Percentiles rank a stretch among this genome's conserved stretches.
phyloP scores from a whole-genome alignment of 2,113 vertebrate genomes.

The Colaptes auratus region DNA sequence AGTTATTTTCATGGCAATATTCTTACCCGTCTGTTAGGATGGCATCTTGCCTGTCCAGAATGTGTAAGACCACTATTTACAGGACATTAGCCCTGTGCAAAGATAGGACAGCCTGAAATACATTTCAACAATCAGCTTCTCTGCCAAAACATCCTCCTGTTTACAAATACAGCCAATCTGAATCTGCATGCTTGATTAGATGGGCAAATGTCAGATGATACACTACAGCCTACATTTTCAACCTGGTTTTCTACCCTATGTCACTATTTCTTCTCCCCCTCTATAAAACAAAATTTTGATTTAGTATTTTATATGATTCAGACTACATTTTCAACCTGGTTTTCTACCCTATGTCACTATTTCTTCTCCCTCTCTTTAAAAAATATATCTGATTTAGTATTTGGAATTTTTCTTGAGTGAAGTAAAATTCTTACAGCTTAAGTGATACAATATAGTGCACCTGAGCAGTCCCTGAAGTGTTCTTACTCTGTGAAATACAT shows the following conservation, averaged over 20 bases:
- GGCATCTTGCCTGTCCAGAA: neutral
- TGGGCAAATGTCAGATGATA: neutral
- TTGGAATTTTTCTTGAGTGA: neutral
- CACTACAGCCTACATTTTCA: neutral
- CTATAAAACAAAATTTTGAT: neutral
- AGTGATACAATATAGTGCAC: neutral
- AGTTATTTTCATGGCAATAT: neutral
- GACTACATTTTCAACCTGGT: neutral
- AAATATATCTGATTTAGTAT: neutral
- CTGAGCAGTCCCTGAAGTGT: rapidly evolving
- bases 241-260: neutral
- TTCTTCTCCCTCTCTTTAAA: rapidly evolving
- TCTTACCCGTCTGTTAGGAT: neutral
- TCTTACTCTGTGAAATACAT: neutral
- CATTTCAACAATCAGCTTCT: neutral
- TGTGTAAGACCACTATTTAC: neutral
- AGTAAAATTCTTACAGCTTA: neutral
- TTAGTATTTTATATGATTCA: neutral
- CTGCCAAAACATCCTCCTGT: neutral
- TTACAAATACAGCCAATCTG: neutral
- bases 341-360: neutral
- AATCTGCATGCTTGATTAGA: neutral
- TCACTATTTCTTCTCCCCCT: no score
- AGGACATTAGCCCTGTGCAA: neutral
- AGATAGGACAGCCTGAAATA: neutral